Conservation (phyloP, 2,888 invertebrate genomes). For the Mesochorus sp. region DNA sequence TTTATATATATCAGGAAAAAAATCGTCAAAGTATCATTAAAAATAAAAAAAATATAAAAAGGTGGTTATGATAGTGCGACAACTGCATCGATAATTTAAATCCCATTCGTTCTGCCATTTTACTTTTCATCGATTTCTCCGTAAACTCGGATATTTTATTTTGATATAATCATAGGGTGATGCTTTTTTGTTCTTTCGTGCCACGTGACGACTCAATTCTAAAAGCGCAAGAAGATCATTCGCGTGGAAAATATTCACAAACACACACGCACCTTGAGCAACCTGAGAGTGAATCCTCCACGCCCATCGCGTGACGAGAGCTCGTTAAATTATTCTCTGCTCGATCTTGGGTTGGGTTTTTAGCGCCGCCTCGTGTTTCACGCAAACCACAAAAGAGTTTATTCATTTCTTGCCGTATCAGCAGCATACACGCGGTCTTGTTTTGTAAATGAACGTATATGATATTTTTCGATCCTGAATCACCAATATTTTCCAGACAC, state of each 20-base stretch:
- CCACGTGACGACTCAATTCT: conserved; percentile 73
- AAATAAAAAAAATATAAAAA: no score
- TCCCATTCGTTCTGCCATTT: no score
- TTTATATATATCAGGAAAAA: no score
- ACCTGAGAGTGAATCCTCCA: conserved; percentile 67
- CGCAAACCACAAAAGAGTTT: conserved; percentile 32
- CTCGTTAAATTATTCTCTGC: conserved; percentile 75
- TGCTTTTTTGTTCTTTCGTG: conserved; percentile 58
- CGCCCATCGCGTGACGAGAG: conserved; percentile 78
- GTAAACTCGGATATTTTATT: background rate
- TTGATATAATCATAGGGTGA: background rate
- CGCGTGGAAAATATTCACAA: conserved; percentile 18
- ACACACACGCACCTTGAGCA: background rate
- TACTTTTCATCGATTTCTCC: background rate
- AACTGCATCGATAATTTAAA: no score
- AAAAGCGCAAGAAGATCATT: conserved; percentile 56
- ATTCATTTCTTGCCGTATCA: conserved; percentile 46
- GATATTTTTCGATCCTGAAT: conserved; percentile 6
- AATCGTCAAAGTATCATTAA: no score
- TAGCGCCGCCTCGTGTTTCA: conserved; percentile 57
- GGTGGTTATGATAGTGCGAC: no score
- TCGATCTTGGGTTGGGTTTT: conserved; percentile 59
- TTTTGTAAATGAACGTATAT: background rate
- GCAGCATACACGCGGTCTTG: conserved; percentile 23
- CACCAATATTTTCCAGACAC: conserved; percentile 32